Conservation (phyloP, 2,113 vertebrate genomes). For the Numida meleagris region DNA sequence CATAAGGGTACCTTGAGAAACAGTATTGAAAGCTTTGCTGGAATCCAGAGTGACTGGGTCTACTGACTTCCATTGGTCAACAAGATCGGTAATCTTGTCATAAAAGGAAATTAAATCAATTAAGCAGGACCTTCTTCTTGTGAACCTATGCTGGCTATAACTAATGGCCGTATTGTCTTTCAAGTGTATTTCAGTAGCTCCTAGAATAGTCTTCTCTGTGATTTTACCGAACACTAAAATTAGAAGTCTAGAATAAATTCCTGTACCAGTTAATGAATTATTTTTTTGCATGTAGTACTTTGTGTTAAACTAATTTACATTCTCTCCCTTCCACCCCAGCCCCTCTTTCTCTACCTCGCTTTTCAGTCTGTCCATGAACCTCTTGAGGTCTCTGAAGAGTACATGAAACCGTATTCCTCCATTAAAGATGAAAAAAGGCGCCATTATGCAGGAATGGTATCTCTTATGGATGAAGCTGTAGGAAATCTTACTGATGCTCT, state of each 20-base stretch:
- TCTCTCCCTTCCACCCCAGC: conserved; percentile 74
- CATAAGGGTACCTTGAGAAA: neutral
- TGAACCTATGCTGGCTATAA: neutral
- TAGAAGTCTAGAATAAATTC: neutral
- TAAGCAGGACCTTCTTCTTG: neutral
- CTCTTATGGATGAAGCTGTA: conserved; percentile 94
- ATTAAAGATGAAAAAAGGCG: conserved; percentile 84
- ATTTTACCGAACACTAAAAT: neutral
- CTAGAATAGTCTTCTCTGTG: neutral
- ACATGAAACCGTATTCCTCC: conserved; percentile 83
- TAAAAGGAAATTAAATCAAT: neutral
- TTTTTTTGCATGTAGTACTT: neutral
- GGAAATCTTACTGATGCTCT: conserved; percentile 90
- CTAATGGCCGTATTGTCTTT: neutral
- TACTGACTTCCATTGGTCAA: neutral
- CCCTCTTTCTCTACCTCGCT: conserved; percentile 93
- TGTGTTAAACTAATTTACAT: neutral
- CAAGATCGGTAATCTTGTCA: neutral
- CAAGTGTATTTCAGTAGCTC: neutral
- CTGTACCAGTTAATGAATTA: neutral
- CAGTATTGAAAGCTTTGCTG: neutral
- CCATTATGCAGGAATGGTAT: conserved; percentile 91
- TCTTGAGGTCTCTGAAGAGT: conserved; percentile 89
- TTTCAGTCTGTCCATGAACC: conserved; percentile 92
- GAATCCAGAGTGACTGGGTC: neutral